phyloP scores from a whole-genome alignment of 2,113 vertebrate genomes.

The Lagopus leucura region DNA sequence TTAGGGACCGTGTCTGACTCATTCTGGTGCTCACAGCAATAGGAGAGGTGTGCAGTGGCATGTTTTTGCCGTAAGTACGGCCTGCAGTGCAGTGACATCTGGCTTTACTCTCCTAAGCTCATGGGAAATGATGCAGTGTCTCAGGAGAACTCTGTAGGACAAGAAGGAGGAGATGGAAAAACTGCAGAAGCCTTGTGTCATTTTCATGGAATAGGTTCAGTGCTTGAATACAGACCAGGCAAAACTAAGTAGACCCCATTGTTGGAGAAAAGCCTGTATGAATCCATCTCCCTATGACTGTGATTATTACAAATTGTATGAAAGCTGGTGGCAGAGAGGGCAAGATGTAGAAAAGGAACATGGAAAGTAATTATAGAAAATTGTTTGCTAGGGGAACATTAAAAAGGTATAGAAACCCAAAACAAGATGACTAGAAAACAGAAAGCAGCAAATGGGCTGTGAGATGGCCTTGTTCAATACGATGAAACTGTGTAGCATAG shows the following conservation, averaged over 20 bases:
- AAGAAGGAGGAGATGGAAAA: not conserved
- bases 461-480: not conserved
- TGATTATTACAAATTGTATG: not conserved
- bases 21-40: not conserved
- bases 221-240: not conserved
- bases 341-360: not conserved
- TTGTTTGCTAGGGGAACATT: not conserved
- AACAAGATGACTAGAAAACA: not conserved
- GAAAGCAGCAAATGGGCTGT: not conserved
- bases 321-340: not conserved
- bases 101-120: not conserved
- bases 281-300: not conserved
- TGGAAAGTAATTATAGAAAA: not conserved
- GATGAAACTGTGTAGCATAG: not conserved
- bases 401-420: not conserved
- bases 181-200: not conserved
- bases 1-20: not conserved
- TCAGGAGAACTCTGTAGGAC: not conserved
- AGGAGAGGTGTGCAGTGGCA: not conserved
- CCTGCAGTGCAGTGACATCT: not conserved
- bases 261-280: not conserved
- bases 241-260: not conserved
- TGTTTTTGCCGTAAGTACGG: not conserved
- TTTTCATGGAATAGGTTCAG: not conserved
- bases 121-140: not conserved